Base-by-base conservation (phyloP, 2,113 vertebrate genomes). In the Terrapene triunguis region DNA sequence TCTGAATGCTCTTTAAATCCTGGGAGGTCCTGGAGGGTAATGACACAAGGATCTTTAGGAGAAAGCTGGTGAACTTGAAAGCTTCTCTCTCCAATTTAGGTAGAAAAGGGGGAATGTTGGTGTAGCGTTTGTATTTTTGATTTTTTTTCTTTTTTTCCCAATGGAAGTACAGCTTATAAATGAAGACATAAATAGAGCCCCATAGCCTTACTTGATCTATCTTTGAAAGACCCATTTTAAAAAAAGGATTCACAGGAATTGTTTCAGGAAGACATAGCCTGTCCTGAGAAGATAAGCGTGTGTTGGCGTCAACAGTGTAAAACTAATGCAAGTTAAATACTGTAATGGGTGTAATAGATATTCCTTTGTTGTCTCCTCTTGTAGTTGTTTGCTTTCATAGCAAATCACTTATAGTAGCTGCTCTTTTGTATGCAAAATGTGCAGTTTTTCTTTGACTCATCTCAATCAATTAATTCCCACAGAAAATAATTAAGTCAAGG, bases 231-330 rank as follows among this genome's bases (percentile, higher is more conserved):
- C 27, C 12, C 32, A 35, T 32, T 32, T 32, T 29, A 35, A 13
- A 13, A 62, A 62, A 62, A 35, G 32, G 59, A 32, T 35, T 5
- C 25, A 32, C 32, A 35, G 32, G 6, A 53, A 65, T 16, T 32
- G 29, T 90, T 55, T 76, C 27, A 74, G 35, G 51, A 74, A 35
- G 51, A 2, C 29, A 29, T 0, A 0, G 1, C 10, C 2, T 94
- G 51, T 84, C 51, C 42, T 69, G 53, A 57, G 10, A 35, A 25
- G 65, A 87, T 5, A 7, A 8, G 1, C 59, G 11, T 57, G 50
- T 5, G 14, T 32, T 62, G 59, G 59, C 5, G 3, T 27, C 14
- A 62, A 62, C 53, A 54, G 25, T 57, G 24, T 57, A 57, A 57
- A 57, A 3, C 8, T 17, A 6, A 54, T 54, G 35, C 22, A n/a